Evolutionary conservation across 2,113 vertebrate genomes (phyloP), one percentile per base, ranked within the genome.

Genomic region (Corythornis cristatus): DNA sequence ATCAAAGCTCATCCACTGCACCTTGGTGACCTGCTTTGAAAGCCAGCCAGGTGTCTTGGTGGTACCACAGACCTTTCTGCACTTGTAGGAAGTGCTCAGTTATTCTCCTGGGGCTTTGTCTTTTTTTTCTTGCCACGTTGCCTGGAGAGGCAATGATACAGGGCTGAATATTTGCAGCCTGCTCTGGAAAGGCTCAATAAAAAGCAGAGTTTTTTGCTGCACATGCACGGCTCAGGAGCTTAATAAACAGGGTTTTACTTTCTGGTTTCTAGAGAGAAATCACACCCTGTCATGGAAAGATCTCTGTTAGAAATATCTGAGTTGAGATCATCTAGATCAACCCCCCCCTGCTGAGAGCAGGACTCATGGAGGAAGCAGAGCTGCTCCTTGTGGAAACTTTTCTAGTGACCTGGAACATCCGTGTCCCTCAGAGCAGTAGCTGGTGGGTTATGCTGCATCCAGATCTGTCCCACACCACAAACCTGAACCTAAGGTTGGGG

Each of bases 161-260:
- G 53, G 64, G 64, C 79, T 80, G 89, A 89, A 60, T 91, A 83
- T 91, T 82, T 92, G 75, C 88, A 81, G 33, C 89, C 35, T 80
- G 64, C 82, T 95, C 79, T 91, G 91, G 74, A 91, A 93, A 93
- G 67, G 60, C 79, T 40, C 76, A 43, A 67, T 85, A 28, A 89
- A 87, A 91, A 76, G 71, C 58, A 67, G 21, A 37, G 40, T 51
- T 83, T 64, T 86, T 75, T 1, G 3, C 35, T 75, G 73, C 86
- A 53, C 61, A 28, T 68, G 61, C 26, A 22, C 23, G 23, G 26
- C 81, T 76, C 78, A 14, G 16, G 46, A 71, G 74, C 61, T 67
- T 72, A 70, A 93, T 81, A 83, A 88, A 67, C 53, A 90, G 48
- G 76, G 65, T 96, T 89, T 93, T 88, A 43, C 57, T 83, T 87